Base-by-base conservation (phyloP, 2,888 invertebrate species). In the Eledone cirrhosa region DNA sequence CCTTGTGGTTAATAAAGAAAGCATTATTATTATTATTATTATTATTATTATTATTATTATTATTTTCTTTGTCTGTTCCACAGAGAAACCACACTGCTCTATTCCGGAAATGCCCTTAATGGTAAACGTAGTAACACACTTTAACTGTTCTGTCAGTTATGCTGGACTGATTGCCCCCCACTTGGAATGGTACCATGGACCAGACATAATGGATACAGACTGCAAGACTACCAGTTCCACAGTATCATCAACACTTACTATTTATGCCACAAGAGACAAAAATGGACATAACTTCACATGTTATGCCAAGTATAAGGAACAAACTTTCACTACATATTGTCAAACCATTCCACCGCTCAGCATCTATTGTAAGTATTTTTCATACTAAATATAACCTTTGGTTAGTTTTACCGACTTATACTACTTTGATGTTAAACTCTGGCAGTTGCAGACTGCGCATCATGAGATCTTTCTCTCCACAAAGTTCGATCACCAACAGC, bases 101-200 rank as follows among this genome's bases (percentile, higher is more conserved):
- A 76, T 47, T 5, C 76, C 76, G 47, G 48, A 24, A 27, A 76
- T 47, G 76, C 76, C 76, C 47, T 76, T 76, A 48, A 48, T 48
- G 47, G 48, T 48, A 16, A 76, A 76, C 24, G 76, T 48, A 11
- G 24, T 47, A 27, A 76, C 48, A 0, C 47, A 27, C 31, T 84
- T 87, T 78, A 84, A 84, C 79, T 87, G 87, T 79, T 79, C 78
- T 75, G 83, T 87, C 47, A 77, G 80, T 47, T 87, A 81, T 82
- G 81, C 82, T 81, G 87, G 87, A 14, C 84, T 83, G 81, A 80
- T 80, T n/a, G 81, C 82, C 31, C 86, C 87, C 16, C 59, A 53
- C 11, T 77, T 87, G 65, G 81, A 83, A 65, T 87, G 87, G 87
- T 80, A 83, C 48, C 81, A 78, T 75, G 78, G 75, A 76, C n/a